phyloP scores from a whole-genome alignment of 2,797 vertebrate genomes.

The Hydrocynus forskahlii region DNA sequence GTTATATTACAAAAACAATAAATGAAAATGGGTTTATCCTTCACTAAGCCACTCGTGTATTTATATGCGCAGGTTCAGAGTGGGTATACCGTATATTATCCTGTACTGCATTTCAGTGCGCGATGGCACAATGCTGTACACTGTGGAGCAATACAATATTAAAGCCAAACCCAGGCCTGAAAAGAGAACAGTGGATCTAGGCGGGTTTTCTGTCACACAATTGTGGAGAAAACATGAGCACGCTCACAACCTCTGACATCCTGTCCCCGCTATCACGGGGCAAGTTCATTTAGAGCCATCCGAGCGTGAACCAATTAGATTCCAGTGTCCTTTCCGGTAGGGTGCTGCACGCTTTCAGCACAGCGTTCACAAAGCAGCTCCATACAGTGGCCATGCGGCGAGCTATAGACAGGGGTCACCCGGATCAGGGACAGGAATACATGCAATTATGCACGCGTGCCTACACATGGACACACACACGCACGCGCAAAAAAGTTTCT shows the following conservation, averaged over 20 bases:
- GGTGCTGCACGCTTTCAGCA: background rate
- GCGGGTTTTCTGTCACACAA: background rate
- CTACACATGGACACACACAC: constrained; percentile 8
- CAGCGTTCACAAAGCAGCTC: background rate
- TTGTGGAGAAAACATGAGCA: background rate
- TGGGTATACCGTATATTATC: too few relatives aligned
- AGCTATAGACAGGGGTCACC: constrained; percentile 5
- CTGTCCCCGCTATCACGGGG: background rate
- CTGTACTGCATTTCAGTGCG: too few relatives aligned
- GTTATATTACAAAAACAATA: too few relatives aligned
- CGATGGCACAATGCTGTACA: background rate
- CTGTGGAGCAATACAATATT: background rate
- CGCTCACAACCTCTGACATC: background rate
- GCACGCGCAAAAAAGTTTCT: too few relatives aligned
- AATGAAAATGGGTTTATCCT: too few relatives aligned
- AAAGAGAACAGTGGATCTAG: too few relatives aligned
- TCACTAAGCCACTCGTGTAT: too few relatives aligned
- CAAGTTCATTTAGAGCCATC: constrained; percentile 4
- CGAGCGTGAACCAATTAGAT: constrained; percentile 9
- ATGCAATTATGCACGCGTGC: background rate
- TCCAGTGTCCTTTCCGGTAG: background rate
- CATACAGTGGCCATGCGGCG: background rate
- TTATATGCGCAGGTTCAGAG: too few relatives aligned
- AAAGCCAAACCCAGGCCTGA: background rate
- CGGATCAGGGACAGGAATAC: constrained; percentile 8